Base-by-base conservation (phyloP, 2,888 invertebrate species). In the Aphidoletes aphidimyza region DNA sequence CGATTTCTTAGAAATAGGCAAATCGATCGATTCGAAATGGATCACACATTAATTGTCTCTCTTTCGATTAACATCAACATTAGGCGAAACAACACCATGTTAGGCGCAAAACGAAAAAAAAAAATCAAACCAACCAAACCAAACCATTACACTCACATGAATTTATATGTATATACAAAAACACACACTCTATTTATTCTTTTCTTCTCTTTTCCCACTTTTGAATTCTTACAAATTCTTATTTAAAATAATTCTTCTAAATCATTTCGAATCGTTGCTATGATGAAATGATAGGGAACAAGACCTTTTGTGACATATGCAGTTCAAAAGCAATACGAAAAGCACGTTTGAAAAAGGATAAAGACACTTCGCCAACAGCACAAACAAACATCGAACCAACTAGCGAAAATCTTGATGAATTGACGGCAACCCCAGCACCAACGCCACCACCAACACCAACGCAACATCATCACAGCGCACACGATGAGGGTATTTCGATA, bases 221-320 rank as follows among this genome's bases (percentile, higher is more conserved):
- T n/a, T n/a, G n/a, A n/a, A n/a, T n/a, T n/a, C n/a, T n/a, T n/a
- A n/a, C n/a, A n/a, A n/a, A n/a, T n/a, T n/a, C n/a, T n/a, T n/a
- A n/a, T n/a, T n/a, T n/a, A n/a, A n/a, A n/a, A n/a, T n/a, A n/a
- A n/a, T n/a, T n/a, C n/a, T n/a, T n/a, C n/a, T n/a, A n/a, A n/a
- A n/a, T n/a, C n/a, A n/a, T n/a, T n/a, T 69, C 14, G 14, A 42
- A 42, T 42, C 30, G 30, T 69, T 69, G 69, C 26, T 69, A 47
- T 47, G 30, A n/a, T n/a, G n/a, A n/a, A n/a, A n/a, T n/a, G 22
- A 86, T 93, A 96, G 96, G 96, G 96, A 96, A 96, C 94, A 95
- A 95, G 94, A 96, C 95, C 88, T 93, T 95, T 90, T 96, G 96
- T 91, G 95, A 96, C 91, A 92, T 94, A 90, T 96, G 96, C 93